A percentile compares a stretch with the other conserved stretches of the same genome.
These are phyloP conservation scores for Morone chrysops DNA, from an alignment of 2,113 vertebrate genomes.

Conservation along the genomic window DNA sequence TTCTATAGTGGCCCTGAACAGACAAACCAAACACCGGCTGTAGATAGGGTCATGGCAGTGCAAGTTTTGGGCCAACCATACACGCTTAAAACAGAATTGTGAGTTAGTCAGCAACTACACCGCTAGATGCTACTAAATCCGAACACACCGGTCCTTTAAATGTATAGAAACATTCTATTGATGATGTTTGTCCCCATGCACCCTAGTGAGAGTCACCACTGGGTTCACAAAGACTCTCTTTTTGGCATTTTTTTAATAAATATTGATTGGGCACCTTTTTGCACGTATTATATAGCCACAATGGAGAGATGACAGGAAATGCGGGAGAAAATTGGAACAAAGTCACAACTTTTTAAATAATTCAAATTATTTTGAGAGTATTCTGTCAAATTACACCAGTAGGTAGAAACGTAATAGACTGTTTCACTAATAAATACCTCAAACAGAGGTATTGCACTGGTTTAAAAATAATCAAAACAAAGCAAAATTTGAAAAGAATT, in stretches of 20 bases:
- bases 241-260: neutral
- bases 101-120: too few relatives aligned
- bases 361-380: neutral
- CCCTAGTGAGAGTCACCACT: neutral
- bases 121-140: too few relatives aligned
- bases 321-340: neutral
- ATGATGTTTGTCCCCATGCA: too few relatives aligned
- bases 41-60: too few relatives aligned
- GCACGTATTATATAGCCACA: neutral
- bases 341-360: neutral
- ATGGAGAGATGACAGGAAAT: neutral
- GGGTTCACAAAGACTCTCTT: neutral
- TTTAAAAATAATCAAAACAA: conserved; percentile 13
- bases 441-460: conserved; percentile 11
- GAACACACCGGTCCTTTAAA: too few relatives aligned
- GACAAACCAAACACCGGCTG: too few relatives aligned
- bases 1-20: too few relatives aligned
- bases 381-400: conserved; percentile 23
- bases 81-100: too few relatives aligned
- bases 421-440: conserved; percentile 15
- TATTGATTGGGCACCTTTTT: too few relatives aligned
- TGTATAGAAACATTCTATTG: too few relatives aligned
- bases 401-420: neutral
- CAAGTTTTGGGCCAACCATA: too few relatives aligned
- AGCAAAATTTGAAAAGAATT: conserved; percentile 6